Evolutionary conservation across 2,113 vertebrate genomes (phyloP).

Genomic region (Paraplagusia blochii): DNA sequence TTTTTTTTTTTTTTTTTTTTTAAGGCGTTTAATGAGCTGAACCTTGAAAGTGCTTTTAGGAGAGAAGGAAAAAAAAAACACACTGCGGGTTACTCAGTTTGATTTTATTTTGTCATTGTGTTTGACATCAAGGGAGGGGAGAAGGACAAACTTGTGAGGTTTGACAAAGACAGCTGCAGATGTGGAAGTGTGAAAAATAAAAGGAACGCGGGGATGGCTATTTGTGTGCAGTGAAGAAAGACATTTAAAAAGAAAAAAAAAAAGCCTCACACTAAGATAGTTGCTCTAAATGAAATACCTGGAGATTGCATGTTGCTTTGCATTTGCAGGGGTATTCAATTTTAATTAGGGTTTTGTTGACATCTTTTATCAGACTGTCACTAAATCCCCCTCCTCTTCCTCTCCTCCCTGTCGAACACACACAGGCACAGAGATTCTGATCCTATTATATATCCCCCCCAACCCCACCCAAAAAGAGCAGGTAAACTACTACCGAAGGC

Average conservation of each 20-base stretch:
- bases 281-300: constrained; percentile 76
- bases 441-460: constrained; percentile 16
- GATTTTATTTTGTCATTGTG: constrained; percentile 60
- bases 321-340: constrained; percentile 73
- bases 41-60: constrained; percentile 41
- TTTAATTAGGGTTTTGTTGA: constrained; percentile 80
- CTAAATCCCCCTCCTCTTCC: constrained; percentile 43
- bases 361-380: constrained; percentile 79
- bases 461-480: too few species aligned
- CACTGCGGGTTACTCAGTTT: constrained; percentile 51
- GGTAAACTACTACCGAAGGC: constrained; percentile 29
- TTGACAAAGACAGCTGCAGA: constrained; percentile 54
- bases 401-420: neutral
- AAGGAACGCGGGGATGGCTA: constrained; percentile 53
- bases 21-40: constrained; percentile 54
- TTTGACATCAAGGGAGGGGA: constrained; percentile 53
- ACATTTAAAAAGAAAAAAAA: constrained; percentile 68
- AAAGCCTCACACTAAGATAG: constrained; percentile 63
- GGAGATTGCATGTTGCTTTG: constrained; percentile 73
- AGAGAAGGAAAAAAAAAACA: constrained; percentile 4
- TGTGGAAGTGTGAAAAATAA: constrained; percentile 64
- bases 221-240: constrained; percentile 68
- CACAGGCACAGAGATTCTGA: neutral
- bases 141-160: constrained; percentile 49
- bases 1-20: constrained; percentile 2